Evolutionary conservation across 2,797 vertebrate genomes (phyloP).

Genomic region (Eulemur coronatus): DNA sequence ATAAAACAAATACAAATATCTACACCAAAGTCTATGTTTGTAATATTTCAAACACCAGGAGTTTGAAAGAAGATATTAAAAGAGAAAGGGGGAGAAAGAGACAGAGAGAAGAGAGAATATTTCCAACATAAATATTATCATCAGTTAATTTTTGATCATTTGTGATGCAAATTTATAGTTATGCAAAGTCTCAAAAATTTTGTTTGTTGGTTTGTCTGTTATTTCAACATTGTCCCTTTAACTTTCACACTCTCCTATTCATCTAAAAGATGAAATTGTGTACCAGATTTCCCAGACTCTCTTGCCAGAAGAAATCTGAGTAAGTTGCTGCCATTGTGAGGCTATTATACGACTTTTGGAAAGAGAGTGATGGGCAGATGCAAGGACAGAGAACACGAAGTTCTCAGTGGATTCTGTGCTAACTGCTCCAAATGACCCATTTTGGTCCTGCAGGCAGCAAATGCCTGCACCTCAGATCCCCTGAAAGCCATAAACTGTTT

Average conservation of each 20-base stretch:
- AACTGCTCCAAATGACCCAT: neutral
- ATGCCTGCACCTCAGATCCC: neutral
- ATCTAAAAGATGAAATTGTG: neutral
- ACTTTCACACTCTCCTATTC: neutral
- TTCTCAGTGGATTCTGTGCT: neutral
- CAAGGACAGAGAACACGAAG: neutral
- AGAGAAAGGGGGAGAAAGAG: neutral
- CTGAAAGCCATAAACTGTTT: neutral
- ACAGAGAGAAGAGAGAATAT: neutral
- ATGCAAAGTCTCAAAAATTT: neutral
- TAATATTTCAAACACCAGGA: neutral
- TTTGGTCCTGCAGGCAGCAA: neutral
- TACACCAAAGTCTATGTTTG: neutral
- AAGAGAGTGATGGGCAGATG: neutral
- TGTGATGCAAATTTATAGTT: neutral
- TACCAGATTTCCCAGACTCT: neutral
- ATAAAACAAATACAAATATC: neutral
- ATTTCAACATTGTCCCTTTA: neutral
- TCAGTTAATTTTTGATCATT: neutral
- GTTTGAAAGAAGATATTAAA: neutral
- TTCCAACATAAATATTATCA: neutral
- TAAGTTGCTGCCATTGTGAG: neutral
- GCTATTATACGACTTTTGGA: neutral
- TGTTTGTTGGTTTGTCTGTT: neutral
- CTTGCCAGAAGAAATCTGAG: neutral